Evolutionary conservation across 92 coral and sea anemone genomes (phyloP), one percentile per base, ranked within the genome.

Genomic region (Bergia puertoricense): DNA sequence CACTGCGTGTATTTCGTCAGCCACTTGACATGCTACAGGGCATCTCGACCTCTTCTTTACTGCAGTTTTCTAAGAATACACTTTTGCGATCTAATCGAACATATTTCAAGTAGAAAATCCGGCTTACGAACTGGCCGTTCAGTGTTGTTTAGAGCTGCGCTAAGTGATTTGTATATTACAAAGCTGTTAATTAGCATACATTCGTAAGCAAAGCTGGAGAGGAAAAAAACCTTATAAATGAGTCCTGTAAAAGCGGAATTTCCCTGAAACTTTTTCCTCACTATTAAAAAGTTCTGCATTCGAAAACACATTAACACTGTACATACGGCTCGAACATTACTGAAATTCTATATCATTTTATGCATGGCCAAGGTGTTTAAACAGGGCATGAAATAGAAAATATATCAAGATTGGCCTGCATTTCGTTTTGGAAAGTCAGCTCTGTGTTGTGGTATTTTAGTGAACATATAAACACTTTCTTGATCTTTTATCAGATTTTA

Each of bases 11-110:
- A 20, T 68, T 84, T 84, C 48, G 48, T 69, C 87, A 84, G 45
- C 87, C 62, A 44, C 87, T 84, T 84, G 79, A 84, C 78, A 68
- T 42, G 38, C 1, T 6, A 67, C 86, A 8, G n/a, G 48, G n/a
- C 41, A 45, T 45, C 62, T 68, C 42, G 2, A 13, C 43, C 30
- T 71, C 23, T 44, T 14, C 56, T 68, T 67, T 44, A 41, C 38
- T 30, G 20, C 7, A 30, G 44, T 43, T 6, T 82, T 13, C 76
- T 30, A 1, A 45, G 7, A 5, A 68, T 5, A 81, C 68, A 14
- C 42, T n/a, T 69, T 37, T 74, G 23, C 76, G n/a, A 38, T 83
- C 67, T 16, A 23, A 82, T 67, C 77, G 62, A 50, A 7, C 3
- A 23, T 23, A 65, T 43, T 39, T 42, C 76, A 83, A 67, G 76